A percentile compares a stretch with the other conserved stretches of the same genome.
Evolutionary conservation across 2,888 invertebrate species (phyloP).

Genomic region (Dynastes hyllus): DNA sequence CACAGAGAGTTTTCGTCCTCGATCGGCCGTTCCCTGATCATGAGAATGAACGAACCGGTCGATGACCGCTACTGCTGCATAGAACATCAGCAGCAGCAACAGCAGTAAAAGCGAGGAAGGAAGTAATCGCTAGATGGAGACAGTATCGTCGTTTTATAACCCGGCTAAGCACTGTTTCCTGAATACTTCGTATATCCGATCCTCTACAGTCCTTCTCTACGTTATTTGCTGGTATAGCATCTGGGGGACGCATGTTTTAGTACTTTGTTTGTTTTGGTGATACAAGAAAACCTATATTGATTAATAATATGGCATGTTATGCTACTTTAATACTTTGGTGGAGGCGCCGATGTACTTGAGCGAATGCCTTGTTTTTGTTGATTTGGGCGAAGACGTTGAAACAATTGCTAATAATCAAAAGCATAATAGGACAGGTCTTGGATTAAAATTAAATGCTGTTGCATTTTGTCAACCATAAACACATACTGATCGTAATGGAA

Average conservation of each 20-base stretch:
- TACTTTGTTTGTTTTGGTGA: neutral
- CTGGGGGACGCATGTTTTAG: neutral
- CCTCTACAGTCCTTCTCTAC: conserved; percentile 42
- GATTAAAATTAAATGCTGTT: no score
- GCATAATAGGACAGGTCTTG: no score
- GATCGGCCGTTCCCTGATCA: neutral
- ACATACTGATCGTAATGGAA: no score
- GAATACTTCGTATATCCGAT: conserved; percentile 57
- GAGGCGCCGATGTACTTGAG: neutral
- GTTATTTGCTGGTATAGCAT: neutral
- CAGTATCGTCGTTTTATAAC: conserved; percentile 60
- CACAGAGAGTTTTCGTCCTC: neutral
- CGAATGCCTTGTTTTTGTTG: neutral
- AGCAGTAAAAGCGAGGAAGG: conserved; percentile 55
- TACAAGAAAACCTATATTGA: neutral
- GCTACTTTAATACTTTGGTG: neutral
- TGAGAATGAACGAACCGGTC: conserved; percentile 5
- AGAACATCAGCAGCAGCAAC: conserved; percentile 3
- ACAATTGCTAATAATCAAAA: neutral
- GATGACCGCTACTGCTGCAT: conserved; percentile 35
- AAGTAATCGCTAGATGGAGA: conserved; percentile 60
- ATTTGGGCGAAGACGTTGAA: neutral
- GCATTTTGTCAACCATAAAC: no score
- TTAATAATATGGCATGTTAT: neutral
- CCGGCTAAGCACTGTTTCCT: conserved; percentile 56